Evolutionary conservation across 2,888 invertebrate genomes (phyloP), one percentile per base, ranked within the genome.

Genomic region (Lamellibrachia satsuma): DNA sequence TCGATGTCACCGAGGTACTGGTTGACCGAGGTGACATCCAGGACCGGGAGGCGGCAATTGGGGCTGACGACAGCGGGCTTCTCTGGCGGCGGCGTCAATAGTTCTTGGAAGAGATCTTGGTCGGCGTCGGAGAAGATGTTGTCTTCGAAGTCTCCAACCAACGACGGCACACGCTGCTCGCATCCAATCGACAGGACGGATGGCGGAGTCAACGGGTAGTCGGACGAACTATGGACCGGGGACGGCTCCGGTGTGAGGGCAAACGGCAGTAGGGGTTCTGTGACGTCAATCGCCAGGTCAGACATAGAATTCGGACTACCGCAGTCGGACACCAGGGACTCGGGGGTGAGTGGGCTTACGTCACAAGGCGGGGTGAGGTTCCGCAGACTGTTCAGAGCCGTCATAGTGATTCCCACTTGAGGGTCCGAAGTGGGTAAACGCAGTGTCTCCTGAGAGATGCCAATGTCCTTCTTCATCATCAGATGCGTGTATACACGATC

Each of bases 231-330:
- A 27, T 52, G 27, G 3, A 60, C 90, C 8, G 93, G 93, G 11
- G 93, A 93, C n/a, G 93, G 39, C 15, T 93, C 93, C 39, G 93
- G 93, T n/a, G 93, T 93, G 51, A 93, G 92, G 15, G 93, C 27
- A 55, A 92, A 93, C 39, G 90, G 9, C 9, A 93, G 93, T 3
- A 93, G 92, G 8, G 92, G 57, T n/a, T 92, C 91, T 39, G 90
- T 39, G 52, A 90, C 52, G 57, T 93, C 93, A 91, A 93, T 92
- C 9, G 92, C 92, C 51, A 93, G 92, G 22, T 90, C 52, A 7
- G 92, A 91, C 9, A 51, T n/a, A 4, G 91, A 52, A 22, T n/a
- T 52, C 39, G 39, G 52, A 22, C 90, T 75, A 52, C 57, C 90
- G 55, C 52, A 91, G 52, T 93, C 93, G 6, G 93, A 93, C 90